These are phyloP conservation scores for Tinamus guttatus DNA, from an alignment of 2,113 vertebrate genomes.

Conservation along the genomic window DNA sequence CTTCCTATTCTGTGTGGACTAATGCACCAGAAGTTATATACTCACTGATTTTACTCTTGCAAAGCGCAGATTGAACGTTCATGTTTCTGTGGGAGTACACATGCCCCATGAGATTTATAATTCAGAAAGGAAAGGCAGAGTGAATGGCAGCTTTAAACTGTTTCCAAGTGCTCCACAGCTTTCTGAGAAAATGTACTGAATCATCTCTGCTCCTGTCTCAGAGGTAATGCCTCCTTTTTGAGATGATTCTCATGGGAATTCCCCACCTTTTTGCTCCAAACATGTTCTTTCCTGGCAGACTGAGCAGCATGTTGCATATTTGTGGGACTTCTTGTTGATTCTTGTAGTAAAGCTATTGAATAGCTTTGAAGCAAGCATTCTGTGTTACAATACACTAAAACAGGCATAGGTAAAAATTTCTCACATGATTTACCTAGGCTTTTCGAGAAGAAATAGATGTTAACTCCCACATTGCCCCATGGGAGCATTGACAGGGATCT, in stretches of 20 bases:
- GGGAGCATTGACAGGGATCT: background rate
- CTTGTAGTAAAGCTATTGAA: fast-evolving
- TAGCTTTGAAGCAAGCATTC: background rate
- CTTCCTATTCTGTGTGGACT: background rate
- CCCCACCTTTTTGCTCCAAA: background rate
- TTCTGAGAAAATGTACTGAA: background rate
- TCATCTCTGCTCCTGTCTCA: background rate
- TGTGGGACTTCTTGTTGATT: background rate
- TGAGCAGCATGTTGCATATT: background rate
- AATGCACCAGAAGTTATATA: background rate
- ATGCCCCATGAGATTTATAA: background rate
- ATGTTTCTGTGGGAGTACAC: background rate
- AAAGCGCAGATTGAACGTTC: background rate
- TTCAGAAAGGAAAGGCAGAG: background rate
- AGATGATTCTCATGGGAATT: background rate
- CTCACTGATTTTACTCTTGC: background rate
- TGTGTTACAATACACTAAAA: background rate
- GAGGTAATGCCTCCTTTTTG: background rate
- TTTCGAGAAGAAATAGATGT: background rate
- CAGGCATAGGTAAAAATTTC: background rate
- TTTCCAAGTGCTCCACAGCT: background rate
- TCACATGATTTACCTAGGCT: background rate
- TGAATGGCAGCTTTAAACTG: background rate
- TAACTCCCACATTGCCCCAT: background rate
- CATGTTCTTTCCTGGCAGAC: background rate